Evolutionary conservation across 1,140 invertebrate species (phyloP), one percentile per base, ranked within the genome.

Genomic region (Heliconius congener): DNA sequence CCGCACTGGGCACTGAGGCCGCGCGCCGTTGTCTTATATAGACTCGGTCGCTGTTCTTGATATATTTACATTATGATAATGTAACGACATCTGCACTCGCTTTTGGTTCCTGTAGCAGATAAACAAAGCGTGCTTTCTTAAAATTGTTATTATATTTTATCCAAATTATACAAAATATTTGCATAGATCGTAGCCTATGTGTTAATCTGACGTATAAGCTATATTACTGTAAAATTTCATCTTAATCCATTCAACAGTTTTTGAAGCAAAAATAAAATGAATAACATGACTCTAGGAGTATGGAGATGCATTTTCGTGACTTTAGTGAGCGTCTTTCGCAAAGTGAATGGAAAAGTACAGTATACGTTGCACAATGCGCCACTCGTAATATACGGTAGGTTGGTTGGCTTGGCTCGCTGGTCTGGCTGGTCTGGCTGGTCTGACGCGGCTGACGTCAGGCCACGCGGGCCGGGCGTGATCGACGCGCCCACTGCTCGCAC

Each of bases 291-390:
- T 66, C 60, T 66, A 30, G 60, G 23, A 27, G 60, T 3, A 6
- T 30, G 0, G 5, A 30, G 11, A 66, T 66, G 60, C 0, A 66
- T 66, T 66, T 66, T 66, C 9, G 0, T 13, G 60, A 66, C 27
- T 66, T 27, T 30, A 0, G 23, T 30, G 60, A 23, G 8, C 19
- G 13, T 66, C n/a, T 89, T 91, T 84, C 84, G 87, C 85, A 88
- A 88, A 86, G 81, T 50, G 84, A 91, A 87, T 85, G 91, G 91
- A 92, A 92, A 92, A 91, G 85, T 92, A 91, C 90, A 78, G 80
- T 75, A 57, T 80, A 81, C 77, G 79, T 87, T 83, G 83, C 83
- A 85, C 79, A 86, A 84, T 79, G 71, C 78, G 74, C 79, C 42
- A 46, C 4, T 16, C 42, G 42, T 87, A 86, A 81, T 81, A 75